Conservation (phyloP, 2,113 vertebrate species). For the Oriolus oriolus region DNA sequence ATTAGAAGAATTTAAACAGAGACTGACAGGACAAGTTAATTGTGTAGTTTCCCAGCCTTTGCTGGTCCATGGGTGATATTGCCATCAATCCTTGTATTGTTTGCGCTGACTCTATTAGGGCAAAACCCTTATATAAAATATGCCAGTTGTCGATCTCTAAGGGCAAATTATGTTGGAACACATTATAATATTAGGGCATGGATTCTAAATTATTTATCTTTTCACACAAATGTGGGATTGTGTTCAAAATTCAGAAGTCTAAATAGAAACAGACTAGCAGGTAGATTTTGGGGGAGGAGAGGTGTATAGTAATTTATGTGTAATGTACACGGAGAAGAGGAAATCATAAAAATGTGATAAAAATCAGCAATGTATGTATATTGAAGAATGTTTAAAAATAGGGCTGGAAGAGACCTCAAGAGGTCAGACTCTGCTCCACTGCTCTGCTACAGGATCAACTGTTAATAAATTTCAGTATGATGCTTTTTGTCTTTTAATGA, state of each 20-base stretch:
- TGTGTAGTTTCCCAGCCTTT: neutral
- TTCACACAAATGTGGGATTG: neutral
- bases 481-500: constrained; percentile 33
- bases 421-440: constrained; percentile 36
- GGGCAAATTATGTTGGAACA: neutral
- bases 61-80: neutral
- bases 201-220: neutral
- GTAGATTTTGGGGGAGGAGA: neutral
- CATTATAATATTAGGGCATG: neutral
- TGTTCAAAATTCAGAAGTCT: neutral
- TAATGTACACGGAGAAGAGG: neutral
- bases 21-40: neutral
- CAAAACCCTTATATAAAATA: neutral
- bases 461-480: neutral
- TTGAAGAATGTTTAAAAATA: neutral
- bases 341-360: neutral
- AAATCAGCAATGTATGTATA: neutral
- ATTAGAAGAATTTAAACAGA: neutral
- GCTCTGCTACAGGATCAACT: neutral
- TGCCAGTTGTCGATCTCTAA: neutral
- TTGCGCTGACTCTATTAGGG: neutral
- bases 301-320: neutral
- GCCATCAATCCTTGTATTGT: neutral
- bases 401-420: constrained; percentile 32
- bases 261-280: neutral